A percentile compares a stretch with the other conserved stretches of the same genome.
Evolutionary conservation across 2,888 invertebrate genomes (phyloP).

Genomic region (Melanotus villosus): DNA sequence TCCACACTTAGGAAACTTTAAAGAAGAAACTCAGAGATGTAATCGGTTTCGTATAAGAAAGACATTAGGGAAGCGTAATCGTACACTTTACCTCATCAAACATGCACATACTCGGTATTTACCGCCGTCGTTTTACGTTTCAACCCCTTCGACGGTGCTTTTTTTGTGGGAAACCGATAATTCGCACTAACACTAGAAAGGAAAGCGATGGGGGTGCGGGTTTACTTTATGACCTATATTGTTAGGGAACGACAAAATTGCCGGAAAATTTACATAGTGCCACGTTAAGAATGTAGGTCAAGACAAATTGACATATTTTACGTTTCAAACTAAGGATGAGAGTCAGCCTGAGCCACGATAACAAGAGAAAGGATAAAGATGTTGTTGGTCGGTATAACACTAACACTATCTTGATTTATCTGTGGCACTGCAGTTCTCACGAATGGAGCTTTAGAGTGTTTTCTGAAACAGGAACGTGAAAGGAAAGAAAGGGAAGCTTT

Average conservation of each 20-base stretch:
- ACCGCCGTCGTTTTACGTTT: too few relatives aligned
- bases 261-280: conserved; percentile 37
- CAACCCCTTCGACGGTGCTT: too few relatives aligned
- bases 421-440: not conserved
- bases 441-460: conserved; percentile 11
- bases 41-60: too few relatives aligned
- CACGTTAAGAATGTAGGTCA: conserved; percentile 37
- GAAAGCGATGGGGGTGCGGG: conserved; percentile 1
- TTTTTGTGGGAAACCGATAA: conserved; percentile 25
- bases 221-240: conserved; percentile 31
- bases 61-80: too few relatives aligned
- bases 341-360: conserved; percentile 33
- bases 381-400: conserved; percentile 28
- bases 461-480: conserved; percentile 10
- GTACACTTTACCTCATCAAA: too few relatives aligned
- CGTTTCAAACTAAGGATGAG: conserved; percentile 34
- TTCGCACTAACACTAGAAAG: conserved; percentile 12
- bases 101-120: too few relatives aligned
- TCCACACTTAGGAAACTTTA: too few relatives aligned
- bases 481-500: not conserved
- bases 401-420: conserved; percentile 31
- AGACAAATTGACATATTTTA: conserved; percentile 45
- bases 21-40: too few relatives aligned
- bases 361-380: conserved; percentile 33
- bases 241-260: conserved; percentile 34